Conservation (phyloP, 2,888 invertebrate genomes). For the Labia minor region DNA sequence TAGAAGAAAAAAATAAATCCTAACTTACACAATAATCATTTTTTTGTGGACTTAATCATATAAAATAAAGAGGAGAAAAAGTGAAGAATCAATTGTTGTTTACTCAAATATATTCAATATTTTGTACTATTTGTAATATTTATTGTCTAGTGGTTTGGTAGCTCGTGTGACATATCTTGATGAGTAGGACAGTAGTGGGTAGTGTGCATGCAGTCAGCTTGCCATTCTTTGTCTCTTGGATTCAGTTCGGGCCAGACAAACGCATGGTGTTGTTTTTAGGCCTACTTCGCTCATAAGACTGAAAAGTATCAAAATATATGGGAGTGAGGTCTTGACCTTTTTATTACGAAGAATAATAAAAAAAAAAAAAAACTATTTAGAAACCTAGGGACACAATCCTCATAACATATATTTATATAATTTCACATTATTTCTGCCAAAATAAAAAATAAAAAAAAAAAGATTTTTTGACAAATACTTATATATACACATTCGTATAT, state of each 20-base stretch:
- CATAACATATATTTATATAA: slow-evolving; percentile 20
- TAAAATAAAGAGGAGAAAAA: slow-evolving; percentile 15
- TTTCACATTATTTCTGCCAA: slow-evolving; percentile 19
- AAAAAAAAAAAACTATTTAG: slow-evolving; percentile 9
- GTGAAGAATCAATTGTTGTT: slow-evolving; percentile 25
- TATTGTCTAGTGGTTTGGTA: slow-evolving; percentile 23
- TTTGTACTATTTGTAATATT: slow-evolving; percentile 26
- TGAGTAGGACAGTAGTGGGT: slow-evolving; percentile 3
- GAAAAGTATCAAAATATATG: slow-evolving; percentile 22
- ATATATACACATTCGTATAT: slow-evolving; percentile 17
- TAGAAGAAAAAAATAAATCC: slow-evolving; percentile 15
- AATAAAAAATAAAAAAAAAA: slow-evolving; percentile 19
- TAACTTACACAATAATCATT: slow-evolving; percentile 16
- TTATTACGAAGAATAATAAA: slow-evolving; percentile 2
- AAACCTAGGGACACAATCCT: slow-evolving; percentile 19
- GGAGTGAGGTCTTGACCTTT: slow-evolving; percentile 20
- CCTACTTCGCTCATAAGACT: slow-evolving; percentile 22
- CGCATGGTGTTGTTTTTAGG: slow-evolving; percentile 20
- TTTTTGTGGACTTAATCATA: slow-evolving; percentile 15
- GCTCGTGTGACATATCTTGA: slow-evolving; percentile 20
- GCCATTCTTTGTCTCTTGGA: background rate
- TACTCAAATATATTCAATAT: slow-evolving; percentile 26
- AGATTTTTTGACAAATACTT: slow-evolving; percentile 16
- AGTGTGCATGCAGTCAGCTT: slow-evolving; percentile 14
- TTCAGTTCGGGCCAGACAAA: slow-evolving; percentile 15